Evolutionary conservation across 2,797 vertebrate genomes (phyloP).

Genomic region (Muscicapa comitata): DNA sequence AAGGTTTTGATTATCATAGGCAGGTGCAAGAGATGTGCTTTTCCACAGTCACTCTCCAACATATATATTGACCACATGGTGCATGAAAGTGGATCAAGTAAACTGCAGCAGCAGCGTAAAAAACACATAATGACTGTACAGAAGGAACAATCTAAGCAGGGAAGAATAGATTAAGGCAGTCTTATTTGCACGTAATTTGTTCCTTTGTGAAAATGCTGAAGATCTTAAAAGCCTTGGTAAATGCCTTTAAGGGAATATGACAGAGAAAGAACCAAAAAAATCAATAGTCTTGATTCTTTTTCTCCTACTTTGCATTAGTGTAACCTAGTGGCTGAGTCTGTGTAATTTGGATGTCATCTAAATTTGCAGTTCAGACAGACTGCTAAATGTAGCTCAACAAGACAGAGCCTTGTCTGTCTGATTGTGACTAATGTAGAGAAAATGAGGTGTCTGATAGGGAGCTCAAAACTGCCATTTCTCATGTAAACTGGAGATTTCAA

Average conservation of each 20-base stretch:
- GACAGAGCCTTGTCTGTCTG: slow-evolving; percentile 46
- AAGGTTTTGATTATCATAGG: slow-evolving; percentile 57
- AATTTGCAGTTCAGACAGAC: slow-evolving; percentile 43
- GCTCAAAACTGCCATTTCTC: slow-evolving; percentile 52
- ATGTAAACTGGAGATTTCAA: slow-evolving; percentile 61
- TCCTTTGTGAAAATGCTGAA: slow-evolving; percentile 38
- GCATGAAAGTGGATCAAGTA: slow-evolving; percentile 46
- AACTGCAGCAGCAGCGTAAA: slow-evolving; percentile 21
- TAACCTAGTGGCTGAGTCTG: slow-evolving; percentile 22
- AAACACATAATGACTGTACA: slow-evolving; percentile 39
- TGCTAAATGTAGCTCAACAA: slow-evolving; percentile 61
- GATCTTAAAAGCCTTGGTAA: slow-evolving; percentile 56
- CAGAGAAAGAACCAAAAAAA: slow-evolving; percentile 31
- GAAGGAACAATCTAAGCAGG: slow-evolving; percentile 14
- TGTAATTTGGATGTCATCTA: slow-evolving; percentile 62
- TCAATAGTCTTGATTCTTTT: slow-evolving; percentile 49
- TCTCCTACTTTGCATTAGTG: slow-evolving; percentile 38
- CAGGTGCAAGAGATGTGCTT: slow-evolving; percentile 63
- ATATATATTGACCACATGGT: slow-evolving; percentile 55
- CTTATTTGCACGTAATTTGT: slow-evolving; percentile 53
- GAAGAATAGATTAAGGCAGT: slow-evolving; percentile 7
- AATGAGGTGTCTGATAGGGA: slow-evolving; percentile 50
- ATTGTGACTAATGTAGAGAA: slow-evolving; percentile 67
- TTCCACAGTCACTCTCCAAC: slow-evolving; percentile 38
- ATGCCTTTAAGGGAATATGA: slow-evolving; percentile 51